Evolutionary conservation across 2,113 vertebrate species (phyloP), one percentile per base, ranked within the genome.

Genomic region (Bubo bubo): DNA sequence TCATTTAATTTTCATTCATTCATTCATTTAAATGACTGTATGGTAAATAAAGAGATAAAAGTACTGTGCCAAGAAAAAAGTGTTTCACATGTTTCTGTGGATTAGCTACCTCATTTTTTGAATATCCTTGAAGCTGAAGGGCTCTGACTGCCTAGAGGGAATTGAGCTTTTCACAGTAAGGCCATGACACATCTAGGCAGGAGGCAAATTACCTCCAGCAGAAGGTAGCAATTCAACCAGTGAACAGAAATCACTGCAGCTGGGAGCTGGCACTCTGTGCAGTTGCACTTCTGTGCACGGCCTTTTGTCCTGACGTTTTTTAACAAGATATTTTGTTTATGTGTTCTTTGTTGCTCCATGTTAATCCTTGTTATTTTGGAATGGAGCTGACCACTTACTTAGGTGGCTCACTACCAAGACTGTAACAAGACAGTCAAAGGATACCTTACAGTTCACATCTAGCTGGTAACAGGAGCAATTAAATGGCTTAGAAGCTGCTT

Each of bases 311-410:
- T 37, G 55, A 56, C 1, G 1, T 9, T 50, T 76, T 63, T n/a
- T 43, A 68, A 77, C 27, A n/a, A 47, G 59, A 56, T 53, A 39
- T 34, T 89, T 66, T 50, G 47, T 34, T 64, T n/a, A 32, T 41
- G 18, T 45, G 19, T 59, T 81, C 62, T 59, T 68, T 59, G 21
- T 35, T 84, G 30, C 34, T 91, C 37, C 34, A 8, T 28, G 35
- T 83, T 91, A 90, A 86, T 89, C 75, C 84, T 45, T 82, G 37
- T 86, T 87, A 45, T 45, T 93, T 75, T 56, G 81, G 67, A 89
- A 93, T 32, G 41, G 27, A 62, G 72, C 72, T 93, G 71, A 59
- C 58, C 23, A 1, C 53, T 93, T 50, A 68, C 41, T 53, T 62
- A 63, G 19, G 30, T 35, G 35, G 49, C 24, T 79, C 26, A 4